Conservation (phyloP, 2,797 vertebrate species). For the Hydrocynus forskahlii region DNA sequence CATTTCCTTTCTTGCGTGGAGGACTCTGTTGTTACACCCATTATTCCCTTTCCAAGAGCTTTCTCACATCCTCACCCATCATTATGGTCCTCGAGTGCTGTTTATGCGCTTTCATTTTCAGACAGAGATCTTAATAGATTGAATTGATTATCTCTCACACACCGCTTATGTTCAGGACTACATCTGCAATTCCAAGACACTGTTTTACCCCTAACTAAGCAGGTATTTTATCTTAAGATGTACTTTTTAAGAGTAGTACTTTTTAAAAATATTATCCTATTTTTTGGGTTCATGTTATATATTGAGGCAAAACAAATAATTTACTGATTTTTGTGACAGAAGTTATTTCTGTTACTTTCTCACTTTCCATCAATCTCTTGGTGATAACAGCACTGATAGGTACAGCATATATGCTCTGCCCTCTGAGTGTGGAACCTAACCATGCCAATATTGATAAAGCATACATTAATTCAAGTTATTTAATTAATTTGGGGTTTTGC, state of each 20-base stretch:
- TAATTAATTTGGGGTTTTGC: neutral
- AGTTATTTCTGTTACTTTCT: neutral
- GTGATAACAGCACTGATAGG: neutral
- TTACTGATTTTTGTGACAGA: neutral
- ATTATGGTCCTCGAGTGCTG: constrained; percentile 60
- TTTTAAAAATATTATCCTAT: neutral
- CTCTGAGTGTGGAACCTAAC: neutral
- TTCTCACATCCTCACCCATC: constrained; percentile 62
- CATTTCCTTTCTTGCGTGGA: constrained; percentile 59
- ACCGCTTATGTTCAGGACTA: constrained; percentile 34
- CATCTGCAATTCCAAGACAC: constrained; percentile 52
- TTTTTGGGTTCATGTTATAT: neutral
- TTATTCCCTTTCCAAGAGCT: constrained; percentile 63
- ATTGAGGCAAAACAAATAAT: neutral
- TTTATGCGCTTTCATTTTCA: constrained; percentile 59
- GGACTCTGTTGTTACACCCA: constrained; percentile 63
- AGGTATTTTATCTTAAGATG: neutral
- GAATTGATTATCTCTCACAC: constrained; percentile 55
- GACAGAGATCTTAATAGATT: constrained; percentile 62
- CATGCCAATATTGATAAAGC: neutral
- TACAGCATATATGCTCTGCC: neutral
- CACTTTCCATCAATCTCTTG: neutral
- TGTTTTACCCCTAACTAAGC: constrained; percentile 4
- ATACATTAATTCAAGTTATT: neutral
- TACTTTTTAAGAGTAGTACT: neutral